Conservation (phyloP, 2,888 invertebrate species). For the Pristionchus mayeri region DNA sequence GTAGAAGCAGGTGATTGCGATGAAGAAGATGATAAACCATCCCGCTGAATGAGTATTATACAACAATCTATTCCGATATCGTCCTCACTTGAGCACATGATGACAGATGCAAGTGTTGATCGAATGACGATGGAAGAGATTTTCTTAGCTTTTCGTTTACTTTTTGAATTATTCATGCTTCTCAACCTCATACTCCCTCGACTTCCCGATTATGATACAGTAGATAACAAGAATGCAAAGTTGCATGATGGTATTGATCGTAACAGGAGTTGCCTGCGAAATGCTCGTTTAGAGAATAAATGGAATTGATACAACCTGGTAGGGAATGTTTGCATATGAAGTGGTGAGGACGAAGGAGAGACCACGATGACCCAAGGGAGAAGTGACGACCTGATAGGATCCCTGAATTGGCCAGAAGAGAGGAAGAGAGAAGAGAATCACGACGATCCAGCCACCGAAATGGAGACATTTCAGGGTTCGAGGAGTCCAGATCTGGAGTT, state of each 20-base stretch:
- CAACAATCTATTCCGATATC: not conserved
- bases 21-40: conserved; percentile 6
- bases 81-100: conserved; percentile 20
- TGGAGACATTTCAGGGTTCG: not conserved
- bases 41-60: not conserved
- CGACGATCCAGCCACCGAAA: not conserved
- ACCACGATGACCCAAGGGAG: not conserved
- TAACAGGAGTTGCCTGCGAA: not conserved
- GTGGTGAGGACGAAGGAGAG: not conserved
- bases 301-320: not conserved
- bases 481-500: conserved; percentile 16
- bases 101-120: not conserved
- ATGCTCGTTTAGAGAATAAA: not conserved
- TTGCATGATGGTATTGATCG: not conserved
- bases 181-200: not conserved
- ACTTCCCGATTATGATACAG: not conserved
- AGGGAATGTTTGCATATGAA: not conserved
- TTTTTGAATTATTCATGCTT: not conserved
- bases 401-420: not conserved
- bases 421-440: not conserved
- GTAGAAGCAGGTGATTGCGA: not conserved
- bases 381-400: not conserved
- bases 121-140: not conserved
- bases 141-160: not conserved
- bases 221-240: not conserved